phyloP scores from a whole-genome alignment of 2,113 vertebrate species.

The Aepyceros melampus region DNA sequence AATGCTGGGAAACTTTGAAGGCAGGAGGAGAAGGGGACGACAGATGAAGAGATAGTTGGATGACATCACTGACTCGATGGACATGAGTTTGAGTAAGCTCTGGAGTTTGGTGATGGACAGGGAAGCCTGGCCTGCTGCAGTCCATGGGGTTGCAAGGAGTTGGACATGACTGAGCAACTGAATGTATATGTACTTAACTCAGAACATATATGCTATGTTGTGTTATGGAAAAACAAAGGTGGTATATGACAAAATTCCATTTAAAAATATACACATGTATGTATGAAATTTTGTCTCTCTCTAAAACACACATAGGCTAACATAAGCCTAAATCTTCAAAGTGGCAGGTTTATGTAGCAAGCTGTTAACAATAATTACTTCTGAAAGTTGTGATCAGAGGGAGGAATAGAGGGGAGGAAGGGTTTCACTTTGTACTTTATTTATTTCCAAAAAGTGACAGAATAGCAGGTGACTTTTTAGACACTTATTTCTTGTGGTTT shows the following conservation, averaged over 20 bases:
- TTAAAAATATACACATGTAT: not conserved
- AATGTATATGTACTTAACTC: not conserved
- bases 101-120: not conserved
- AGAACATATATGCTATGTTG: not conserved
- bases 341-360: not conserved
- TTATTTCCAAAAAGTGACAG: not conserved
- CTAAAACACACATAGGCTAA: not conserved
- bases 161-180: not conserved
- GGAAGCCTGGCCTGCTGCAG: not conserved
- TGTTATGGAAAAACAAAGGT: not conserved
- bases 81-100: not conserved
- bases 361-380: not conserved
- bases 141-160: not conserved
- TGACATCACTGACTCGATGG: not conserved
- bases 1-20: not conserved
- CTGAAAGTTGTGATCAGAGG: not conserved
- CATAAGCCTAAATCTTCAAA: not conserved
- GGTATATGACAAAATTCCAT: not conserved
- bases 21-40: rapidly evolving
- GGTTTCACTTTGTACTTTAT: not conserved
- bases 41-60: not conserved
- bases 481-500: not conserved
- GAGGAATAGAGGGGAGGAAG: rapidly evolving
- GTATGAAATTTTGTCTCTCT: not conserved
- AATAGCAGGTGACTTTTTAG: not conserved